Base-by-base conservation (phyloP, 2,113 vertebrate genomes). In the Ciconia boyciana region DNA sequence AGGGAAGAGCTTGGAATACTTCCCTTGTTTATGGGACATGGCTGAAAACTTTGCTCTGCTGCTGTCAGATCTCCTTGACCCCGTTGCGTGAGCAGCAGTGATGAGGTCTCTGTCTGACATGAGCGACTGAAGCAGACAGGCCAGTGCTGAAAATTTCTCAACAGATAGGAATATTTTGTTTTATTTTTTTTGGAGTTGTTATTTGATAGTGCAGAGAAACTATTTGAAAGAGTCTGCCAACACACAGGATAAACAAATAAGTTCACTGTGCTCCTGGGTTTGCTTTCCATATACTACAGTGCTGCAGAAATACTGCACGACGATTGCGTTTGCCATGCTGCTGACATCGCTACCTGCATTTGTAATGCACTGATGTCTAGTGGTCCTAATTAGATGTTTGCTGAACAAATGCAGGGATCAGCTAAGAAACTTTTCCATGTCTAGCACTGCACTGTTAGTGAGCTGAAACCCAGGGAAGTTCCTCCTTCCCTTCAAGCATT, bases 281-380 rank as follows among this genome's bases (percentile, higher is more conserved):
- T 94, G 54, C 39, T 79, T 46, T 70, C 55, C 13, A 4, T 31
- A 4, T 31, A 4, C 13, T 10, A 6, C 41, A 36, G n/a, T 17
- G 39, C 77, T 55, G 26, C 8, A 25, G 43, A 80, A 65, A 31
- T 10, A 14, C 1, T 2, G 3, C 0, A 0, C 22, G 48, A 48
- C 1, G 1, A 8, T 3, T 31, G 55, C 13, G 10, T 87, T 68
- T 52, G n/a, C 34, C 28, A 2, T 16, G 20, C 78, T 62, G 36
- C 69, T 43, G 80, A 32, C n/a, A 16, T 21, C 58, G 65, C 41
- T 49, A 1, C 58, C 58, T 58, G 3, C 31, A 7, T 31, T 34
- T 68, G 24, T 20, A 51, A 62, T 9, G 52, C 31, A 32, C 43
- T 55, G 20, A 24, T 51, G 68, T 10, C 64, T 72, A 68, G 55